These are phyloP conservation scores for Ophion ellenae DNA, from an alignment of 2,888 invertebrate genomes.

Conservation along the genomic window DNA sequence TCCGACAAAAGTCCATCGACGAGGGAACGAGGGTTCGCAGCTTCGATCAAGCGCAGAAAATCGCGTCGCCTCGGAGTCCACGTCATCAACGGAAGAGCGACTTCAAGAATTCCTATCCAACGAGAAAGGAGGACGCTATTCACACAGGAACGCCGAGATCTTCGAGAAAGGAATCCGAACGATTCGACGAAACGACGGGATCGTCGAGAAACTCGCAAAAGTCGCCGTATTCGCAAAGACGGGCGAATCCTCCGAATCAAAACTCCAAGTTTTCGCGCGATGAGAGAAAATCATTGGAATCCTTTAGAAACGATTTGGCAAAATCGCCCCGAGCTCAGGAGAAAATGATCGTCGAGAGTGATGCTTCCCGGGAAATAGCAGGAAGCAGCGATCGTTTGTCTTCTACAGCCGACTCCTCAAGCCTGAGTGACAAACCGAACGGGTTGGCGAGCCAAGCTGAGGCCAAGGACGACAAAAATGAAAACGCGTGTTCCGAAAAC, in stretches of 20 bases:
- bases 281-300: slow-evolving; percentile 46
- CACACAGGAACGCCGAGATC: slow-evolving; percentile 44
- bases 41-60: slow-evolving; percentile 70
- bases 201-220: slow-evolving; percentile 61
- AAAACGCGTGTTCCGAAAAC: not conserved
- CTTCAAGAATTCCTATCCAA: slow-evolving; percentile 69
- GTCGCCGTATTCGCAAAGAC: slow-evolving; percentile 69
- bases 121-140: slow-evolving; percentile 67
- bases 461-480: not conserved
- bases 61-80: slow-evolving; percentile 71
- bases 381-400: not conserved
- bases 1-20: slow-evolving; percentile 76
- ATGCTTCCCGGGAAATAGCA: not conserved
- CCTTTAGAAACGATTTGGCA: slow-evolving; percentile 14
- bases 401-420: not conserved
- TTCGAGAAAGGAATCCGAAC: slow-evolving; percentile 40
- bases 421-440: slow-evolving; percentile 7
- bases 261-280: slow-evolving; percentile 54
- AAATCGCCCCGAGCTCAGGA: slow-evolving; percentile 21
- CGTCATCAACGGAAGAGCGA: slow-evolving; percentile 72
- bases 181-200: slow-evolving; percentile 61
- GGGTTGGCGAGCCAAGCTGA: not conserved
- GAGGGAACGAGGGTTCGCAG: slow-evolving; percentile 72
- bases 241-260: slow-evolving; percentile 58
- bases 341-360: slow-evolving; percentile 4